Evolutionary conservation across 2,888 invertebrate genomes (phyloP).

Genomic region (Aplocera efformata): DNA sequence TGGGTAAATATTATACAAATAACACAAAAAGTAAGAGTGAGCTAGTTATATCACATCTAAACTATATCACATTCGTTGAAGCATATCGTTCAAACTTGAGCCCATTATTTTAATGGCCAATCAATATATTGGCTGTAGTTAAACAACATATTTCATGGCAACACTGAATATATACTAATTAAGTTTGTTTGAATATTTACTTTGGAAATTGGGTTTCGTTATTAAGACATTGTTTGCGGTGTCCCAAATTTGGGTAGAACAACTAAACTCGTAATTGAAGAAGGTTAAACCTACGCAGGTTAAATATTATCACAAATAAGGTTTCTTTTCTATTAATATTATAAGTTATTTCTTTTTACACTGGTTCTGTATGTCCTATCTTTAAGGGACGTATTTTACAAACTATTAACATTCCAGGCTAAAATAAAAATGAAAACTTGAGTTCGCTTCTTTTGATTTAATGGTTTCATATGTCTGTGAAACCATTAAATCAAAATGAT

Average conservation of each 20-base stretch:
- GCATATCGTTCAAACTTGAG: constrained; percentile 59
- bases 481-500: too few relatives aligned
- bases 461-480: too few relatives aligned
- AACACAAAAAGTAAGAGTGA: not conserved
- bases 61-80: constrained; percentile 37
- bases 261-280: not conserved
- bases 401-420: too few relatives aligned
- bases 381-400: too few relatives aligned
- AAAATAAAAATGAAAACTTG: too few relatives aligned
- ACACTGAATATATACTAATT: constrained; percentile 61
- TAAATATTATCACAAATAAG: too few relatives aligned
- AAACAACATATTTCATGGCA: constrained; percentile 61
- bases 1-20: too few relatives aligned
- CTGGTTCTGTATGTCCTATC: too few relatives aligned
- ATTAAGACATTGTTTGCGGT: constrained; percentile 61
- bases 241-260: constrained; percentile 45
- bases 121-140: constrained; percentile 67
- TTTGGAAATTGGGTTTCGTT: constrained; percentile 67
- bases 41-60: constrained; percentile 11
- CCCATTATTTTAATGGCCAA: constrained; percentile 71
- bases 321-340: too few relatives aligned
- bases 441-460: too few relatives aligned
- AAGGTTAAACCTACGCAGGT: not conserved
- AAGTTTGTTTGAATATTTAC: constrained; percentile 73
- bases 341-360: too few relatives aligned